Evolutionary conservation across 2,797 vertebrate genomes (phyloP), one percentile per base, ranked within the genome.

Genomic region (Cygnus olor): DNA sequence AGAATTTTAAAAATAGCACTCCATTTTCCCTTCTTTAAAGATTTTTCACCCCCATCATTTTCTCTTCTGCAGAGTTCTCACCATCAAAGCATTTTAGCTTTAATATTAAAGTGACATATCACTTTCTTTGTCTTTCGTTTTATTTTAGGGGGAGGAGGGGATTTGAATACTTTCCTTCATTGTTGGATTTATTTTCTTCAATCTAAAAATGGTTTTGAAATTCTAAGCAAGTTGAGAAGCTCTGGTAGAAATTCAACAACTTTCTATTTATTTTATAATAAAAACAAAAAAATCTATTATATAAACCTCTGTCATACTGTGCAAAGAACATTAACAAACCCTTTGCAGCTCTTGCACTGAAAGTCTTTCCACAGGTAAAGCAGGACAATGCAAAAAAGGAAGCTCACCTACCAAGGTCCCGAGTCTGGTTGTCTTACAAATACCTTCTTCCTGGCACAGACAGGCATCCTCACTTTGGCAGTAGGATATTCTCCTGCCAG

Each of bases 1-100:
- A 77, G 71, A 85, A 78, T 69, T 90, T 93, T 96, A 8, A 85
- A 97, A 96, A 96, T 94, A 96, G 93, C 53, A 69, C 24, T 93
- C 69, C 68, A 54, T 90, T 95, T 96, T 85, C 70, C 45, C 16
- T 68, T 81, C 89, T 96, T 92, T 93, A 85, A 95, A 94, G 93
- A 78, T 96, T 94, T 95, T 79, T 96, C 83, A 90, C 40, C 32
- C 44, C 74, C 80, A 80, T 63, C 80, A 86, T 90, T 94, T 94
- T 91, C 71, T 91, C 53, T 90, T 90, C 91, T 91, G 17, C 57
- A 87, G 89, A 90, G 60, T 91, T 93, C 54, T 79, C 68, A n/a
- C 56, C 82, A 90, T 77, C 78, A 94, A 95, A 94, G 56, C 32
- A 57, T 94, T 94, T 94, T 88, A 93, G 88, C 57, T 94, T 92